Evolutionary conservation across 2,113 vertebrate genomes (phyloP).

Genomic region (Genyomyrus donnyi): DNA sequence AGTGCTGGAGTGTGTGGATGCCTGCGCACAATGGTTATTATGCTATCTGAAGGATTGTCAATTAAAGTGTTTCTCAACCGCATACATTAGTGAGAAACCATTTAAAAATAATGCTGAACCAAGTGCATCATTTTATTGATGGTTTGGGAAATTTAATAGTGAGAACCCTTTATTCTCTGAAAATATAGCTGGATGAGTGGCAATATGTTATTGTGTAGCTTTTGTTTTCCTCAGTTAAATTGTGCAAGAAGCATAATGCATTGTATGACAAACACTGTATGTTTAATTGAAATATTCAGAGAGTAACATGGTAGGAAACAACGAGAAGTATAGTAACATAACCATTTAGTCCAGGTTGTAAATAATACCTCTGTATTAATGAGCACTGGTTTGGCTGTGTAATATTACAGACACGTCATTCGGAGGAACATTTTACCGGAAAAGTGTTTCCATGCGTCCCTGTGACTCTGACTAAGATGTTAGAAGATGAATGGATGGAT

Average conservation of each 20-base stretch:
- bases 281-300: not conserved
- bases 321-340: not conserved
- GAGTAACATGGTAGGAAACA: not conserved
- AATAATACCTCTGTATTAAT: not conserved
- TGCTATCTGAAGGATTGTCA: not conserved
- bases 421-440: not conserved
- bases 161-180: not conserved
- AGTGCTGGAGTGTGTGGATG: not conserved
- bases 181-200: not conserved
- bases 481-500: not conserved
- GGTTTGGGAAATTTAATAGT: not conserved
- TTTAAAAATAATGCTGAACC: not conserved
- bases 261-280: not conserved
- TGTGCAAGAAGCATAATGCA: not conserved
- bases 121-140: not conserved
- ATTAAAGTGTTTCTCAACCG: not conserved
- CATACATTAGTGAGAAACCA: not conserved
- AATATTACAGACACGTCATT: not conserved
- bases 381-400: not conserved
- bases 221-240: not conserved
- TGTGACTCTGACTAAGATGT: not conserved
- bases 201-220: not conserved
- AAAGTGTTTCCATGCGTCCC: not conserved
- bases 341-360: not conserved
- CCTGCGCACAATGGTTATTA: not conserved